Evolutionary conservation across 2,797 vertebrate species (phyloP).

Genomic region (Tinamus major): DNA sequence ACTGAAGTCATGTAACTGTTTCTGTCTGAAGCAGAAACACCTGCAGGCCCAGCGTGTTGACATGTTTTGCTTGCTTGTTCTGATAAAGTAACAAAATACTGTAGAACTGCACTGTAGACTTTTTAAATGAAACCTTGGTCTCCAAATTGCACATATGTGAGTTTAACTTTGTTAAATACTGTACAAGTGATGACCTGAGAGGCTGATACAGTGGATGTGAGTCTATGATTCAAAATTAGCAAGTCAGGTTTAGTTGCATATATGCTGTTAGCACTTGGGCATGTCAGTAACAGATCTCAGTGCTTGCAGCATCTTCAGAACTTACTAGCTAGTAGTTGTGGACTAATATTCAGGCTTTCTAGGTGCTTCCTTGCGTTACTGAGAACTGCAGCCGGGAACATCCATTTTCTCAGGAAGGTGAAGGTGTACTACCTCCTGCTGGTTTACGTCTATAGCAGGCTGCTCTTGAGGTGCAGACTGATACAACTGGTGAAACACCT

Average conservation of each 20-base stretch:
- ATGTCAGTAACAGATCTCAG: rapidly evolving
- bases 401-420: background rate
- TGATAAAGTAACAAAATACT: background rate
- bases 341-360: background rate
- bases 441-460: background rate
- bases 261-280: background rate
- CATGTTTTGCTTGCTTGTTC: background rate
- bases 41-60: rapidly evolving
- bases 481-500: background rate
- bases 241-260: background rate
- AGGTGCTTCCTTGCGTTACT: background rate
- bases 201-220: background rate
- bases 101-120: background rate
- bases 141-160: rapidly evolving
- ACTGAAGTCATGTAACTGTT: rapidly evolving
- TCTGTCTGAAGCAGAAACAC: background rate
- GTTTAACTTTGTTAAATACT: background rate
- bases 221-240: background rate
- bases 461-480: background rate
- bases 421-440: background rate
- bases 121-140: background rate
- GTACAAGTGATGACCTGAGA: rapidly evolving
- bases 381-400: background rate
- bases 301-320: background rate
- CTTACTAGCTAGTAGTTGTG: background rate